These are phyloP conservation scores for Myripristis jacobus DNA, from an alignment of 2,797 vertebrate species.

Conservation along the genomic window DNA sequence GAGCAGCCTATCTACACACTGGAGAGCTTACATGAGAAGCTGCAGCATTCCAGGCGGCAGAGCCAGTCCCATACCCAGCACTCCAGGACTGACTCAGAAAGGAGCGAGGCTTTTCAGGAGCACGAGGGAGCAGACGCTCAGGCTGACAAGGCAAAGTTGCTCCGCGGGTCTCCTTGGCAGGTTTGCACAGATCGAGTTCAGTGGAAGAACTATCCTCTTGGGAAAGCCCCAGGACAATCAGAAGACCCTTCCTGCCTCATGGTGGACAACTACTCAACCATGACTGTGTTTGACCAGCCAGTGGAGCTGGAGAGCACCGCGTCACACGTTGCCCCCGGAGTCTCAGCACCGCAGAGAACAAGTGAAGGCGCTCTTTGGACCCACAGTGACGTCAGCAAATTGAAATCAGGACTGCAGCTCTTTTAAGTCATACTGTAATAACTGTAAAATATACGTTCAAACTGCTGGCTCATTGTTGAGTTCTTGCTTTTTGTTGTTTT, in stretches of 20 bases:
- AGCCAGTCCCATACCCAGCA: constrained; percentile 48
- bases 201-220: constrained; percentile 91
- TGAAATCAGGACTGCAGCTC: constrained; percentile 84
- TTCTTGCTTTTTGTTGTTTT: not conserved
- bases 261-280: constrained; percentile 87
- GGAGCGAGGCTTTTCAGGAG: constrained; percentile 68
- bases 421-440: constrained; percentile 66
- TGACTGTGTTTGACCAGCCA: constrained; percentile 92
- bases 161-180: constrained; percentile 92
- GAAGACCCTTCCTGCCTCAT: constrained; percentile 92
- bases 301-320: constrained; percentile 79
- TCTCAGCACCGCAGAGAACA: constrained; percentile 52
- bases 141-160: constrained; percentile 82
- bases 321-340: constrained; percentile 54
- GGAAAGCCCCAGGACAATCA: constrained; percentile 91
- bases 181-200: constrained; percentile 86
- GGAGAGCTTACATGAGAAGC: constrained; percentile 88
- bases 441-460: not conserved
- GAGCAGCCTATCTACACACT: constrained; percentile 90
- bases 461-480: not conserved
- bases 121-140: constrained; percentile 65
- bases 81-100: constrained; percentile 21
- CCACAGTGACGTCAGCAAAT: constrained; percentile 76
- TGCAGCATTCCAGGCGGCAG: constrained; percentile 70
- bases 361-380: constrained; percentile 80